phyloP scores from a whole-genome alignment of 2,888 invertebrate species.

The Papilio elwesi region DNA sequence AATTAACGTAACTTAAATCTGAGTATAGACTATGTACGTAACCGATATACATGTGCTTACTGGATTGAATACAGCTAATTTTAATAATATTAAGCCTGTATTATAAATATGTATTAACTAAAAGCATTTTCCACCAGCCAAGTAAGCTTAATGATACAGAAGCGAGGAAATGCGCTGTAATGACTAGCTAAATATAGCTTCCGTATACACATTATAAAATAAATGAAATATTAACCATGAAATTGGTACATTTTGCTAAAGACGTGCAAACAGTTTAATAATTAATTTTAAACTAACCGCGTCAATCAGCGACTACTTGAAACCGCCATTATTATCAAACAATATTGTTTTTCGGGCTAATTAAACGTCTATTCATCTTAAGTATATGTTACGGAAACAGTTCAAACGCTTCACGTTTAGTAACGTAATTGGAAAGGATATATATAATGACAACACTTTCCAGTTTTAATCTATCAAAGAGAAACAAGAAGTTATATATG shows the following conservation, averaged over 20 bases:
- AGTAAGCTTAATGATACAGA: slow-evolving; percentile 23
- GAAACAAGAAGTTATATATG: too few relatives aligned
- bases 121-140: slow-evolving; percentile 14
- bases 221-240: background rate
- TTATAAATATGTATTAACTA: background rate
- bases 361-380: too few relatives aligned
- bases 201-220: background rate
- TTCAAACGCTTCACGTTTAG: background rate
- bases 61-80: background rate
- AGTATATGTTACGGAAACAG: background rate
- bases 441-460: background rate
- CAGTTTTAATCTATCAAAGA: background rate
- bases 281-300: background rate
- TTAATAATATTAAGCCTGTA: background rate
- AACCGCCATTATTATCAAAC: too few relatives aligned
- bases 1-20: too few relatives aligned
- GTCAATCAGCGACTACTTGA: background rate
- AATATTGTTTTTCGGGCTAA: too few relatives aligned
- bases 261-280: background rate
- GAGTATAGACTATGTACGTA: background rate
- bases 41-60: background rate
- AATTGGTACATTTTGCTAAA: background rate
- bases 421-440: too few relatives aligned
- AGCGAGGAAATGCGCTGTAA: slow-evolving; percentile 9
- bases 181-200: slow-evolving; percentile 1